Percentiles rank a stretch among this genome's conserved stretches.
Evolutionary conservation across 2,888 invertebrate genomes (phyloP).

Genomic region (Hirtodrosophila trivittata): DNA sequence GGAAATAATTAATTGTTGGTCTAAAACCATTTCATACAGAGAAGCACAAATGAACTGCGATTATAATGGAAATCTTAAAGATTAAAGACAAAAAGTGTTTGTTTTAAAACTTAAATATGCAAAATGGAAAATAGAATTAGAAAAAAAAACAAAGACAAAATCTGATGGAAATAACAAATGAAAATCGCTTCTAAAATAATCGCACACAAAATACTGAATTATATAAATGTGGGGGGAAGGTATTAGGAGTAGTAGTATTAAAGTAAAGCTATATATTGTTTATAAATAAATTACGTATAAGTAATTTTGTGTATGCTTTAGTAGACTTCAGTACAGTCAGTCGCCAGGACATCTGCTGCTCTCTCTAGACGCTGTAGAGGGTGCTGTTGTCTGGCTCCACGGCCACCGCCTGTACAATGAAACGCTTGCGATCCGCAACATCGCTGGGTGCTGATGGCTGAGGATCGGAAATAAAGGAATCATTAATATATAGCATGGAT

Average conservation of each 20-base stretch:
- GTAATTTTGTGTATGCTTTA: slow-evolving; percentile 19
- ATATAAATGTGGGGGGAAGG: slow-evolving; percentile 8
- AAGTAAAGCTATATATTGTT: slow-evolving; percentile 45
- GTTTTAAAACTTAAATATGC: slow-evolving; percentile 16
- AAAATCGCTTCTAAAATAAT: slow-evolving; percentile 4
- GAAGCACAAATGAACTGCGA: slow-evolving; percentile 6
- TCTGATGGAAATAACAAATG: slow-evolving; percentile 1
- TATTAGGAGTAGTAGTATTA: neutral
- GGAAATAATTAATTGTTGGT: slow-evolving; percentile 4
- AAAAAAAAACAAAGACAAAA: slow-evolving; percentile 2
- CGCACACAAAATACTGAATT: slow-evolving; percentile 23
- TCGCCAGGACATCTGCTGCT: neutral
- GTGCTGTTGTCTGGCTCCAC: slow-evolving; percentile 81
- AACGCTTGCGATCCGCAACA: slow-evolving; percentile 76
- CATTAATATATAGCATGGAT: too few relatives aligned
- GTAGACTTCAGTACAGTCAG: slow-evolving; percentile 25
- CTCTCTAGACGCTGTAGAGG: slow-evolving; percentile 66
- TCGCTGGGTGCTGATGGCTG: slow-evolving; percentile 52
- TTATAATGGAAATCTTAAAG: too few relatives aligned
- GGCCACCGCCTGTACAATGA: slow-evolving; percentile 81
- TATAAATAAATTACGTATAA: slow-evolving; percentile 33
- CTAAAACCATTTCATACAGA: slow-evolving; percentile 29
- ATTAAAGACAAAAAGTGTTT: too few relatives aligned
- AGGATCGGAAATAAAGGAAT: too few relatives aligned
- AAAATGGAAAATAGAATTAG: neutral